Percentiles rank a stretch among this genome's conserved stretches.
Conservation (phyloP, 2,888 invertebrate species). For the Limenitis camilla region DNA sequence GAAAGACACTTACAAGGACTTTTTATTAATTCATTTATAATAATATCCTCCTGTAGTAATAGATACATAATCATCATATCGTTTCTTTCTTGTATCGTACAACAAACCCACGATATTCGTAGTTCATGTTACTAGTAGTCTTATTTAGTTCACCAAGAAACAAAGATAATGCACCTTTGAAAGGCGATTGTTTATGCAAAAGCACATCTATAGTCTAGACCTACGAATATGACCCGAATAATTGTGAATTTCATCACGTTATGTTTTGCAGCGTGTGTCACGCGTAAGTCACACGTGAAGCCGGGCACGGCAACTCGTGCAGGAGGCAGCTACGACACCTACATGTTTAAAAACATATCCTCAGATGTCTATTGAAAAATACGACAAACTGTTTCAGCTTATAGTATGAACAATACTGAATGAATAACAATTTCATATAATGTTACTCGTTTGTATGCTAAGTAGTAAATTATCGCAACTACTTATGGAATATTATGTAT, state of each 20-base stretch:
- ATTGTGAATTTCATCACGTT: slow-evolving; percentile 26
- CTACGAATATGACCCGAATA: background rate
- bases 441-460: background rate
- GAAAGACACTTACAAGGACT: no score
- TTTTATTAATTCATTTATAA: no score
- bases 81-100: no score
- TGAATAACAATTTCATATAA: slow-evolving; percentile 3
- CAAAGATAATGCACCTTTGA: background rate
- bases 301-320: slow-evolving; percentile 23
- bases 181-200: background rate
- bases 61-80: no score
- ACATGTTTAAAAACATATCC: slow-evolving; percentile 28
- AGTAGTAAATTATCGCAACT: background rate
- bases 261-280: slow-evolving; percentile 21
- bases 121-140: no score
- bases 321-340: slow-evolving; percentile 15
- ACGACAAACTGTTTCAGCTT: slow-evolving; percentile 9
- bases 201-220: no score
- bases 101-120: no score
- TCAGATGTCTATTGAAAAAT: slow-evolving; percentile 22
- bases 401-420: slow-evolving; percentile 4
- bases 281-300: slow-evolving; percentile 15
- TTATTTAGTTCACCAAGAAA: no score
- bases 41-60: no score
- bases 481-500: no score